Evolutionary conservation across 2,888 invertebrate genomes (phyloP).

Genomic region (Zygothrica quintamaculata): DNA sequence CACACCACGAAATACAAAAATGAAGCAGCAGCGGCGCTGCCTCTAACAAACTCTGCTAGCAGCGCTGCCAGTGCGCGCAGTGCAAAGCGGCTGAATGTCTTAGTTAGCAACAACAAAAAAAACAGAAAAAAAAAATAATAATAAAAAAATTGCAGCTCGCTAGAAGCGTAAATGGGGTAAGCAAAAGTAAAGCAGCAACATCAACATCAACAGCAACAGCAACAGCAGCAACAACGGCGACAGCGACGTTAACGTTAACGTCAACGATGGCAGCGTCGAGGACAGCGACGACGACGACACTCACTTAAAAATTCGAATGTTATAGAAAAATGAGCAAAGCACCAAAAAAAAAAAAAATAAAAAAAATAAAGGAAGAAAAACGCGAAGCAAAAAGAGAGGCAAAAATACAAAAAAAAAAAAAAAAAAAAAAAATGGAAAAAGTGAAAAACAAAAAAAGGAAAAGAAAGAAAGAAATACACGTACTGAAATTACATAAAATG

Average conservation of each 20-base stretch:
- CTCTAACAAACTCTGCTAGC: background rate
- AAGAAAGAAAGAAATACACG: constrained; percentile 53
- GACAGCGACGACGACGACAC: constrained; percentile 51
- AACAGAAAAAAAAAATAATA: constrained; percentile 18
- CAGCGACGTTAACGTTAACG: constrained; percentile 9
- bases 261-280: constrained; percentile 5
- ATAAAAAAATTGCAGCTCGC: constrained; percentile 51
- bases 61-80: constrained; percentile 5
- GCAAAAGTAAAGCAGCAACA: constrained; percentile 34
- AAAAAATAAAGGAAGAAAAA: constrained; percentile 16
- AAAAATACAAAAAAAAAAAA: constrained; percentile 43
- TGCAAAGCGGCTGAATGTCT: constrained; percentile 47
- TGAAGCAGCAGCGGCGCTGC: constrained; percentile 36
- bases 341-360: constrained; percentile 39
- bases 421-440: no score
- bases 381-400: background rate
- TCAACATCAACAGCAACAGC: no score
- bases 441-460: no score
- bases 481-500: constrained; percentile 77
- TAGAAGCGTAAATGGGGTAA: constrained; percentile 62
- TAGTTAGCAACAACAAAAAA: constrained; percentile 45
- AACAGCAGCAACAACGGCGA: constrained; percentile 16
- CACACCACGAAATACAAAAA: constrained; percentile 21
- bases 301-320: constrained; percentile 77
- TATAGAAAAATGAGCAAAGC: constrained; percentile 81